Evolutionary conservation across 1,140 invertebrate genomes (phyloP), one percentile per base, ranked within the genome.

Genomic region (Colletes gigas): DNA sequence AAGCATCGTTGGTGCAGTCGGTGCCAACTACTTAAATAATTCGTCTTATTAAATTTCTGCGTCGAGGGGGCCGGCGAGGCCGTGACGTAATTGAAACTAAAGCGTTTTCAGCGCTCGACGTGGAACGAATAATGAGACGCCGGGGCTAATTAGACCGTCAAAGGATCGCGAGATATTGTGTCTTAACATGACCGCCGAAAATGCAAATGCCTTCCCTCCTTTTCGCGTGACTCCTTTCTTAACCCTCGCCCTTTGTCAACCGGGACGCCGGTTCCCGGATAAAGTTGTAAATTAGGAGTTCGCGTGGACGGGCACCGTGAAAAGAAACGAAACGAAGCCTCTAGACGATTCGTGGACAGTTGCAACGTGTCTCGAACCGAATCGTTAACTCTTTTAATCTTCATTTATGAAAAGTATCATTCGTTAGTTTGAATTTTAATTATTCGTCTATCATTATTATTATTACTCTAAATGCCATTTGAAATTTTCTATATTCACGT

Each of bases 21-120:
- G 70, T 21, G 81, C 63, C 59, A 82, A 78, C 81, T 83, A 84
- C 78, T 85, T 82, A 84, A 82, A 84, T 85, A 85, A 83, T 83
- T 78, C 60, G 75, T 69, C 72, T 87, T 86, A 88, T 88, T 78
- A 84, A 68, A 83, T 86, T 30, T 83, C 72, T 66, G 62, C 67
- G 59, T 52, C 19, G 68, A 55, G 19, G 52, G 41, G 54, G 55
- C 8, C 57, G 15, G 19, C 57, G 44, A 19, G 21, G 4, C 12
- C 71, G 57, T 67, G 47, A 47, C 79, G 60, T 88, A 88, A 88
- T 88, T 87, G 80, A 88, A 88, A 88, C 82, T 88, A 88, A 88
- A 88, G 76, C 72, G 82, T 86, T 84, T 85, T 74, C 77, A 83
- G 70, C 82, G 63, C 77, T 66, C 78, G 50, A 78, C 78, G 67